Evolutionary conservation across 2,888 invertebrate genomes (phyloP), one percentile per base, ranked within the genome.

Genomic region (Epirrhoe alternata): DNA sequence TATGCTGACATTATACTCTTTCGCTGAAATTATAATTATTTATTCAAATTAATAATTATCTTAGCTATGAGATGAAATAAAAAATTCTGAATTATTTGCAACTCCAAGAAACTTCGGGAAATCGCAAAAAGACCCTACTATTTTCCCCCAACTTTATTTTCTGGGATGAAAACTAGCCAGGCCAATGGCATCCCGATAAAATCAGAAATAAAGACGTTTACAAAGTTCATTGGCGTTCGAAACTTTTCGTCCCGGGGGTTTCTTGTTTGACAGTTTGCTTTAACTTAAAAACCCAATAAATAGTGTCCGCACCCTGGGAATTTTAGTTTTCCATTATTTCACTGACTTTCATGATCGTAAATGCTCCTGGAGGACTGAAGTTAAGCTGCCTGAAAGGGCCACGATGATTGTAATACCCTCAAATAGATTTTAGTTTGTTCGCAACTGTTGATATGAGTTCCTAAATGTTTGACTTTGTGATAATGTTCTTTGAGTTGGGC

Each of bases 251-350:
- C 86, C 86, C 86, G 58, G 64, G 82, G 83, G 83, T 66, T 75
- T 77, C 77, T 86, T 83, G 84, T 88, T 87, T 86, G 88, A 88
- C 88, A 89, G 88, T 88, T 89, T 81, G 82, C 83, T 85, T 85
- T 83, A 86, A 87, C 84, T 86, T 86, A 84, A 83, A 74, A 86
- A 88, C 82, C 86, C 85, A 86, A 86, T 88, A 88, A 88, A 87
- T 88, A 89, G 88, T 87, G 85, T 84, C 85, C 85, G 84, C 69
- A 68, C 71, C 82, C 84, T 78, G 75, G 77, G 73, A 85, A 83
- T 85, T 85, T 83, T 79, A 79, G 81, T 79, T 84, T 85, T 83
- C 81, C 82, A 78, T 79, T 79, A 80, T 78, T 77, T 77, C 78
- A 79, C 74, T 74, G 76, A 78, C 80, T 84, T 87, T 82, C 80